These are phyloP conservation scores for Rhabdomys pumilio DNA, from an alignment of 2,797 vertebrate genomes.

Conservation along the genomic window DNA sequence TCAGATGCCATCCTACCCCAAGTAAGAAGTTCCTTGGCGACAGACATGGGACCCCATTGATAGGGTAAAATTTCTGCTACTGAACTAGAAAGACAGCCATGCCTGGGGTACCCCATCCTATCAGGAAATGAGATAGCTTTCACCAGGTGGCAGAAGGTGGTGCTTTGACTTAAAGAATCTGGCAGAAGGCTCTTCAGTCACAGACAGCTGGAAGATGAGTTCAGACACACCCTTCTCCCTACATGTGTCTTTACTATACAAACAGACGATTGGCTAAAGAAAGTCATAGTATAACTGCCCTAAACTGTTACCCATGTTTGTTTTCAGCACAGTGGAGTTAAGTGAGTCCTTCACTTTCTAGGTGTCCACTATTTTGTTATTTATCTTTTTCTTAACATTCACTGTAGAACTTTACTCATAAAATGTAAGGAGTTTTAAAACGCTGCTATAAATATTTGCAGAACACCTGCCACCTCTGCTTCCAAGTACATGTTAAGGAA, in stretches of 20 bases:
- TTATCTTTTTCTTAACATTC: slow-evolving; percentile 56
- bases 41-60: not conserved
- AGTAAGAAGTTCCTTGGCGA: not conserved
- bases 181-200: not conserved
- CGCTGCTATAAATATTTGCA: slow-evolving; percentile 42
- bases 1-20: not conserved
- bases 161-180: not conserved
- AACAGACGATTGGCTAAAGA: not conserved
- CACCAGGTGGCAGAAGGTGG: not conserved
- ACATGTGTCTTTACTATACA: not conserved
- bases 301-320: not conserved
- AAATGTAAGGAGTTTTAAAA: slow-evolving; percentile 59
- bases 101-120: not conserved
- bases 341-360: not conserved
- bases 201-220: not conserved
- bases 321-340: not conserved
- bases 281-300: not conserved
- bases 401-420: not conserved
- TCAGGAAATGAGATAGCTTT: not conserved
- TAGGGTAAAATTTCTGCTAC: not conserved
- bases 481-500: slow-evolving; percentile 7
- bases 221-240: not conserved
- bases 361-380: slow-evolving; percentile 35
- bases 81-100: not conserved
- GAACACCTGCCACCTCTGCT: not conserved